These are phyloP conservation scores for Ectemnius continuus DNA, from an alignment of 2,888 invertebrate species.

Conservation along the genomic window DNA sequence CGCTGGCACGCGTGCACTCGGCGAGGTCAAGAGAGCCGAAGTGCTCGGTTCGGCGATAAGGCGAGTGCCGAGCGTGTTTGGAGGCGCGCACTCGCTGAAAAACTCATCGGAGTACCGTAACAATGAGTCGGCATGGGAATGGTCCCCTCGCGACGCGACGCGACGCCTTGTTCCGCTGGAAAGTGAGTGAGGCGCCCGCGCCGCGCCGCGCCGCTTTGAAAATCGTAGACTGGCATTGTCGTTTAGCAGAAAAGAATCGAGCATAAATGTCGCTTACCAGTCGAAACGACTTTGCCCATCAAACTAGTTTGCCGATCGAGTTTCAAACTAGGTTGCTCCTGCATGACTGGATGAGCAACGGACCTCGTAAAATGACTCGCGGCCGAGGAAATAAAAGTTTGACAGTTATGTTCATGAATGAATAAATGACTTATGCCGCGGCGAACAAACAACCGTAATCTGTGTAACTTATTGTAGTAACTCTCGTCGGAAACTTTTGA, in stretches of 20 bases:
- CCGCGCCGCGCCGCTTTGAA: background rate
- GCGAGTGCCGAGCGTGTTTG: conserved; percentile 40
- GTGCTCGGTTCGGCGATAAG: conserved; percentile 34
- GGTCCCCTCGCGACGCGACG: conserved; percentile 49
- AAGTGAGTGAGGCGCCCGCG: background rate
- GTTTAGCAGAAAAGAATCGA: conserved; percentile 45
- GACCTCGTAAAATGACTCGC: too few species aligned
- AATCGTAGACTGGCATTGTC: background rate
- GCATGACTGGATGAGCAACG: too few species aligned
- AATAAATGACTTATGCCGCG: too few species aligned
- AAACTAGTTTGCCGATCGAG: conserved; percentile 34
- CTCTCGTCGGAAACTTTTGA: too few species aligned
- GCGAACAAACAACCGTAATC: too few species aligned
- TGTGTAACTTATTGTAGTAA: too few species aligned
- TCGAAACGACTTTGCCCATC: conserved; percentile 47
- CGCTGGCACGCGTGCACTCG: background rate
- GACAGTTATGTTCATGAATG: too few species aligned
- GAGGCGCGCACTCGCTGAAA: conserved; percentile 46
- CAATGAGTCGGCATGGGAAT: conserved; percentile 64
- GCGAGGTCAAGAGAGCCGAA: background rate
- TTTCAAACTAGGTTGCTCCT: conserved; percentile 20
- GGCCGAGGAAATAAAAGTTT: too few species aligned
- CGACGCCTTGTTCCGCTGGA: conserved; percentile 26
- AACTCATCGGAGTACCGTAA: conserved; percentile 64
- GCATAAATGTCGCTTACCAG: conserved; percentile 53